A percentile compares a stretch with the other conserved stretches of the same genome.
Conservation (phyloP, 2,888 invertebrate species). For the Adelognathus sp. region DNA sequence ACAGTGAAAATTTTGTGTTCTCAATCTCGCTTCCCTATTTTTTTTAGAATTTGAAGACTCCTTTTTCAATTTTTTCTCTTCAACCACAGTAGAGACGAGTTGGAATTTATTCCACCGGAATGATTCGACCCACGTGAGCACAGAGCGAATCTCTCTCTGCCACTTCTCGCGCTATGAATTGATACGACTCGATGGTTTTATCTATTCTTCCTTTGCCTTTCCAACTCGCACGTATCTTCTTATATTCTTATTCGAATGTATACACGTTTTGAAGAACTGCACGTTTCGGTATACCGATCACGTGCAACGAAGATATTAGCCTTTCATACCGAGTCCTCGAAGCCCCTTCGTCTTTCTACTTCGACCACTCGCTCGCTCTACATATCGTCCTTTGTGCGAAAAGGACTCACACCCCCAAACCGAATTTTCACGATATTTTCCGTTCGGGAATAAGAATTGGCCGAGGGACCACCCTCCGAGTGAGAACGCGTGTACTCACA, state of each 20-base stretch:
- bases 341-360: neutral
- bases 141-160: constrained; percentile 24
- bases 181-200: constrained; percentile 71
- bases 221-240: constrained; percentile 53
- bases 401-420: constrained; percentile 77
- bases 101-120: constrained; percentile 31
- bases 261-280: constrained; percentile 46
- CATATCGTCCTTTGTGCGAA: constrained; percentile 80
- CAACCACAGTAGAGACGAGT: neutral
- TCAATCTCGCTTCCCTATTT: neutral
- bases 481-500: constrained; percentile 43
- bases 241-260: too few species aligned
- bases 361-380: constrained; percentile 72
- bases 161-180: constrained; percentile 48
- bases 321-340: constrained; percentile 75
- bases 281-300: constrained; percentile 72
- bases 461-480: constrained; percentile 47
- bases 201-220: constrained; percentile 56
- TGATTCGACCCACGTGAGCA: constrained; percentile 37
- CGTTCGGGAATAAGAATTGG: constrained; percentile 78
- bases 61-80: neutral
- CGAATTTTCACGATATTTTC: constrained; percentile 80
- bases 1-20: neutral
- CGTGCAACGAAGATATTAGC: constrained; percentile 79
- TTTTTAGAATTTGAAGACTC: too few species aligned